These are phyloP conservation scores for Chalcis sispes DNA, from an alignment of 2,888 invertebrate species.

Conservation along the genomic window DNA sequence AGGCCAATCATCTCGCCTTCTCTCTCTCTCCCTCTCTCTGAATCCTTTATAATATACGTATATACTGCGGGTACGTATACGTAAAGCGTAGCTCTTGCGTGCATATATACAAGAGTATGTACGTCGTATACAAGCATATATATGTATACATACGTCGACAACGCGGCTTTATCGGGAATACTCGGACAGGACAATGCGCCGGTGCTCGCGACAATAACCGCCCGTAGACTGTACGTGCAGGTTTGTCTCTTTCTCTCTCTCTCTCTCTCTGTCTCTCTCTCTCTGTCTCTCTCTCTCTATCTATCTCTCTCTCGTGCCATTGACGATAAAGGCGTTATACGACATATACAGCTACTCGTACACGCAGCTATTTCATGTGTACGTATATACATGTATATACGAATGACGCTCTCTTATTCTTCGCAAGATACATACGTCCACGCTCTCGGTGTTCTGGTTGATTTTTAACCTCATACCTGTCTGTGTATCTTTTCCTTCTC, in stretches of 20 bases:
- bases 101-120: no score
- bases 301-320: constrained; percentile 7
- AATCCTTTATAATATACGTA: not conserved
- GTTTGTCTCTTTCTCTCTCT: not conserved
- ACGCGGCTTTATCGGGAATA: constrained; percentile 8
- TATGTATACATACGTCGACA: not conserved
- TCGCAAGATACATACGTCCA: no score
- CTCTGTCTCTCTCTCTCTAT: not conserved
- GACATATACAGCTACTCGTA: not conserved
- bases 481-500: no score
- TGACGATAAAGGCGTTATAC: constrained; percentile 30
- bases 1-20: constrained; percentile 32
- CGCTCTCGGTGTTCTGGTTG: no score
- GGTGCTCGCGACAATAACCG: constrained; percentile 26
- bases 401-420: no score
- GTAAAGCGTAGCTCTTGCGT: no score
- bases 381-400: not conserved
- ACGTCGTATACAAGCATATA: no score
- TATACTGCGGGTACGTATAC: not conserved
- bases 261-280: not conserved
- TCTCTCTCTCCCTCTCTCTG: not conserved
- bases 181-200: constrained; percentile 36
- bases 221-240: no score
- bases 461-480: no score
- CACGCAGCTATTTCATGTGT: not conserved